Evolutionary conservation across 2,113 vertebrate species (phyloP), one percentile per base, ranked within the genome.

Genomic region (Gobio gobio): DNA sequence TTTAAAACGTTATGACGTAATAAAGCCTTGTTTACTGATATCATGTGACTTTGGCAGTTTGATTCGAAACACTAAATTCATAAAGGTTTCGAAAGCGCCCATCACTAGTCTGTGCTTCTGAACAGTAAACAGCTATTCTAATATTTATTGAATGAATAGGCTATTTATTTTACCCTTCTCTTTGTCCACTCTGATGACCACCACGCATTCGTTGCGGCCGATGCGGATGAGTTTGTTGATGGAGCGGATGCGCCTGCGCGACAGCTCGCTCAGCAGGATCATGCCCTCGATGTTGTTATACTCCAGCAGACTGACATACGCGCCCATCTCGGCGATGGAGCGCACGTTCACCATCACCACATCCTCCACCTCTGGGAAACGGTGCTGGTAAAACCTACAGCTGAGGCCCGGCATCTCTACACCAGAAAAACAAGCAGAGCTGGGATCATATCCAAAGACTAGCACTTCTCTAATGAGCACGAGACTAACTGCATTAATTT

Each of bases 241-340:
- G 92, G 98, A 99, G 77, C 98, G 97, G 75, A 99, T 99, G 1
- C 98, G 98, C 29, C 98, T 95, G 59, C 98, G 94, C 1, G 98
- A 99, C 18, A 99, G 93, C 87, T 99, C 98, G 12, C 98, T 99
- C 64, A 99, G 96, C 36, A 99, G 96, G 92, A 99, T 99, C 98
- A 99, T 99, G 93, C 98, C 98, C 86, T 99, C 98, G 0, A 99
- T 99, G 91, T 98, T 99, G 95, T 99, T 99, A 92, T 99, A 99
- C 86, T 99, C 98, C 91, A 99, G 87, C 14, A 99, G 94, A 94
- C 97, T 99, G 91, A 99, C 98, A 0, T 99, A 99, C 80, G 98
- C 98, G 0, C 98, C 98, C 98, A 99, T 99, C 92, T 99, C 98
- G 0, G 98, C 98, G 87, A 99, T 99, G 92, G 98, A 98, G 24